Evolutionary conservation across 2,888 invertebrate species (phyloP).

Genomic region (Synergus umbraculus): DNA sequence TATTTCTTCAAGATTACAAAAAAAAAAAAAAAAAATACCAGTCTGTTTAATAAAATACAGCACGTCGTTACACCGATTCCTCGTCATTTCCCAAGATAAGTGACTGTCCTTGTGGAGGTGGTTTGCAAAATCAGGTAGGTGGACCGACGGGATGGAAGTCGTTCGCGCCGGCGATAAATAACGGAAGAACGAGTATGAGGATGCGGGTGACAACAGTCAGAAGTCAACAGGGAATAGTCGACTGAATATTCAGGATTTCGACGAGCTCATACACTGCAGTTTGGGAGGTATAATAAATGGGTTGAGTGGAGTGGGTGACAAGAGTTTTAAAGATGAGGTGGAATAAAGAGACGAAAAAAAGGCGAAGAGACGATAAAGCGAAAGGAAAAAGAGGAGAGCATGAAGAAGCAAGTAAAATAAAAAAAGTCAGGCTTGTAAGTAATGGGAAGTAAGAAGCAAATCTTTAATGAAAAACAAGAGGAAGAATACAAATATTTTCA

Average conservation of each 20-base stretch:
- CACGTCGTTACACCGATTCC: slow-evolving; percentile 52
- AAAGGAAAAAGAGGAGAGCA: background rate
- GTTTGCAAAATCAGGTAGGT: slow-evolving; percentile 54
- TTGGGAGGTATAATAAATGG: slow-evolving; percentile 9
- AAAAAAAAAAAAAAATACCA: background rate
- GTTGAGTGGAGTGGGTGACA: background rate
- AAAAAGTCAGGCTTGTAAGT: background rate
- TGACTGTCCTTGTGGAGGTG: slow-evolving; percentile 56
- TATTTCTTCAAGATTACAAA: background rate
- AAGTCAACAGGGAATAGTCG: slow-evolving; percentile 55
- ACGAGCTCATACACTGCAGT: slow-evolving; percentile 12
- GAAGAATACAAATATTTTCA: background rate
- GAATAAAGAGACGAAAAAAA: background rate
- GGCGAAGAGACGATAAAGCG: background rate
- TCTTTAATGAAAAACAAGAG: background rate
- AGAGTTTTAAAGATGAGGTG: background rate
- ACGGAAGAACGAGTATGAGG: slow-evolving; percentile 56
- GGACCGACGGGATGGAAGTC: slow-evolving; percentile 56
- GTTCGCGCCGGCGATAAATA: slow-evolving; percentile 55
- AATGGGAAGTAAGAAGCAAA: background rate
- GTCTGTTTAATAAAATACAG: slow-evolving; percentile 52
- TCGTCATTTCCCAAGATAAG: slow-evolving; percentile 57
- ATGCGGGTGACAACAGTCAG: slow-evolving; percentile 59
- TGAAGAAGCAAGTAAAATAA: background rate
- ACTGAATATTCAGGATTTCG: slow-evolving; percentile 8